Evolutionary conservation across 1,140 invertebrate genomes (phyloP).

Genomic region (Paracyclopina nana): DNA sequence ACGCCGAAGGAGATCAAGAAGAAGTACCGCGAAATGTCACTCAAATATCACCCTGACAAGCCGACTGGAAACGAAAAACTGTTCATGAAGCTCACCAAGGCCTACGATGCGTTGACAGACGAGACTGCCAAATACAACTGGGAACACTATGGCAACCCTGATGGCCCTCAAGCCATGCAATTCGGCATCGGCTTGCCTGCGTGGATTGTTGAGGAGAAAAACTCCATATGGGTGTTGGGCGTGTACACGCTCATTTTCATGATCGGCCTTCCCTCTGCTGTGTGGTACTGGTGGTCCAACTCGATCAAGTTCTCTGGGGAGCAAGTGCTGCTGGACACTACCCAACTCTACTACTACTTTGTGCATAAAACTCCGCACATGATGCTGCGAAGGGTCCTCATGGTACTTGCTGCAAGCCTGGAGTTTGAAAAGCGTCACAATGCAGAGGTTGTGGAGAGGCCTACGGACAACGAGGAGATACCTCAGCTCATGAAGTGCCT

Average conservation of each 20-base stretch:
- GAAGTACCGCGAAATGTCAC: conserved; percentile 76
- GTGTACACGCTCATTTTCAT: conserved; percentile 93
- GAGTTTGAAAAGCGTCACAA: conserved; percentile 92
- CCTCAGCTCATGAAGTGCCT: conserved; percentile 78
- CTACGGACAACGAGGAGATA: conserved; percentile 85
- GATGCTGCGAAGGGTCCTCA: conserved; percentile 79
- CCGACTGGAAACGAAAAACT: conserved; percentile 88
- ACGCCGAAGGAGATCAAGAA: conserved; percentile 76
- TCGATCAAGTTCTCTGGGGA: conserved; percentile 91
- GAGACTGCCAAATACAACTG: conserved; percentile 91
- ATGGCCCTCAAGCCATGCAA: conserved; percentile 93
- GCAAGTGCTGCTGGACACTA: conserved; percentile 77
- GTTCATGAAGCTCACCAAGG: conserved; percentile 93
- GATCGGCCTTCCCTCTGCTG: conserved; percentile 39
- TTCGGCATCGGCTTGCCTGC: conserved; percentile 98
- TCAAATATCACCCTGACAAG: conserved; percentile 91
- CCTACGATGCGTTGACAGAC: conserved; percentile 67
- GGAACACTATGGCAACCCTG: conserved; percentile 97
- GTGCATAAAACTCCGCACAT: conserved; percentile 87
- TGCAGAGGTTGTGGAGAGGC: conserved; percentile 66
- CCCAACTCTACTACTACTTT: conserved; percentile 85
- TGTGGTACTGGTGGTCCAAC: conserved; percentile 93
- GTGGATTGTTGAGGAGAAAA: conserved; percentile 99
- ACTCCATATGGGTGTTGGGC: conserved; percentile 86
- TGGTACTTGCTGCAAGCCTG: conserved; percentile 83